Evolutionary conservation across 2,797 vertebrate species (phyloP).

Genomic region (Sebastes elongatus): DNA sequence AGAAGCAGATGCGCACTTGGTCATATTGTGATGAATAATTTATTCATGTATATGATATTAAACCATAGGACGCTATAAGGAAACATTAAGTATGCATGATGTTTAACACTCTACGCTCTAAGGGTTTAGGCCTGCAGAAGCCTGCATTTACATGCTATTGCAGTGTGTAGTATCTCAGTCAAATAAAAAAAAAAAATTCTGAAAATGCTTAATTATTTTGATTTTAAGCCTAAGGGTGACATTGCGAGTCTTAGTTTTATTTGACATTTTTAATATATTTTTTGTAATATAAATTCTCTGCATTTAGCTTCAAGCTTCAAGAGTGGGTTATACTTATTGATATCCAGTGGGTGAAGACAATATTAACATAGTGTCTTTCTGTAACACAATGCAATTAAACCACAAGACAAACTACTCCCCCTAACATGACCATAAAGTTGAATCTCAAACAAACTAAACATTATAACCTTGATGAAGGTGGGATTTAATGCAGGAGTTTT

Average conservation of each 20-base stretch:
- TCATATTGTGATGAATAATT: conserved; percentile 32
- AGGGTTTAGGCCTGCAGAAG: not conserved
- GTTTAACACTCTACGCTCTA: conserved; percentile 1
- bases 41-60: conserved; percentile 26
- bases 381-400: not conserved
- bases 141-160: not conserved
- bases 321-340: not conserved
- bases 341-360: not conserved
- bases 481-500: not conserved
- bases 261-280: too few relatives aligned
- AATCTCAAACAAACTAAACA: not conserved
- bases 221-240: not conserved
- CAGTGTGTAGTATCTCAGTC: not conserved
- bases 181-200: not conserved
- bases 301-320: not conserved
- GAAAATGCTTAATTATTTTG: not conserved
- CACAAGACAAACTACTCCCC: not conserved
- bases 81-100: conserved; percentile 15
- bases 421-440: not conserved
- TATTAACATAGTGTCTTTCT: not conserved
- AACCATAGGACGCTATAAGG: not conserved
- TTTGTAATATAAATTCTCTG: not conserved
- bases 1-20: not conserved
- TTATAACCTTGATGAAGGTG: too few relatives aligned
- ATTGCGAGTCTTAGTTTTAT: not conserved